Evolutionary conservation across 2,888 invertebrate species (phyloP).

Genomic region (Strigamia maritima): DNA sequence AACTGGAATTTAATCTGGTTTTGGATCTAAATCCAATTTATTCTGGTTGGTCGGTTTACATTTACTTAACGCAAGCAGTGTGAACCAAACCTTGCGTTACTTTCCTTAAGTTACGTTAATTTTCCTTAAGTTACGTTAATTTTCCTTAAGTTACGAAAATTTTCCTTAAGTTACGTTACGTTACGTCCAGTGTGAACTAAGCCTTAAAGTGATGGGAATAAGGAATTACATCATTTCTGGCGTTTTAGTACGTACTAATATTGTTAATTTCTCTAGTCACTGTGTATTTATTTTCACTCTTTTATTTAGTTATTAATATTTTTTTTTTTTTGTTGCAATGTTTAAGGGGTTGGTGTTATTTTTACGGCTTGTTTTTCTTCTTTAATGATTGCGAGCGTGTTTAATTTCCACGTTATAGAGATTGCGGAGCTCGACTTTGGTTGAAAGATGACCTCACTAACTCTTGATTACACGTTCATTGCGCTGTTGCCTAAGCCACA

Average conservation of each 20-base stretch:
- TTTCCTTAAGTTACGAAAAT: too few species aligned
- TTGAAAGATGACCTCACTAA: constrained; percentile 29
- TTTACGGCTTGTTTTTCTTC: not conserved
- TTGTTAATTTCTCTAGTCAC: not conserved
- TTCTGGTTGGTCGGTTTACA: too few species aligned
- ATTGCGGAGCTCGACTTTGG: not conserved
- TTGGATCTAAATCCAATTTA: too few species aligned
- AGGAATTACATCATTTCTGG: not conserved
- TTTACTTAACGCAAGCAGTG: too few species aligned
- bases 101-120: too few species aligned
- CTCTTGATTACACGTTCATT: constrained; percentile 30
- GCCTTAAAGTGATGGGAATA: too few species aligned
- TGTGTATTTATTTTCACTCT: not conserved
- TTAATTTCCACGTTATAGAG: constrained; percentile 5
- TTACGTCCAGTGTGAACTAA: too few species aligned
- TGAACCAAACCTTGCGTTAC: too few species aligned
- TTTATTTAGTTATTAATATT: not conserved
- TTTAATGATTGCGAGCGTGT: constrained; percentile 15
- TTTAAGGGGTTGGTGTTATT: not conserved
- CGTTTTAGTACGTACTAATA: not conserved
- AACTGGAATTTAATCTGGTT: too few species aligned
- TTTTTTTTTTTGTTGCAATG: not conserved
- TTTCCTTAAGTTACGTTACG: too few species aligned
- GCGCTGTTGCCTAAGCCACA: constrained; percentile 22
- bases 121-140: too few species aligned